Evolutionary conservation across 2,888 invertebrate genomes (phyloP).

Genomic region (Cantharis nigra): DNA sequence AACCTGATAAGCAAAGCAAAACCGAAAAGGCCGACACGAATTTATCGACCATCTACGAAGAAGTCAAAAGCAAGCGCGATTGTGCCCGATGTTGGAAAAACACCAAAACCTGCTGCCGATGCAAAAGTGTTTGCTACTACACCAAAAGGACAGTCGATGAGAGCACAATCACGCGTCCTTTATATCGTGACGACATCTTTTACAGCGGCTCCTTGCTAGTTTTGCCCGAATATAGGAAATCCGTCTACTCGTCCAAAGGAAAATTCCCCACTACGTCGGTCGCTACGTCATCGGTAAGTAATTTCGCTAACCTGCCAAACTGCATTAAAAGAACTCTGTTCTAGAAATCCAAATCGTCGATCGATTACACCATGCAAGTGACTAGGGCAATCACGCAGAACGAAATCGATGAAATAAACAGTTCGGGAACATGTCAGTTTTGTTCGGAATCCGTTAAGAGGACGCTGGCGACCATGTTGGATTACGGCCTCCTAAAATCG

Average conservation of each 20-base stretch:
- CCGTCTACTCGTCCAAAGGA: constrained; percentile 14
- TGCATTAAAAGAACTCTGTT: background rate
- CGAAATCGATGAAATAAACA: constrained; percentile 71
- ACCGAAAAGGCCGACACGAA: constrained; percentile 3
- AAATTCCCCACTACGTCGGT: constrained; percentile 5
- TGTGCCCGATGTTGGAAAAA: background rate
- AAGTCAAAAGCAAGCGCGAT: background rate
- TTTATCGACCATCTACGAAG: constrained; percentile 20
- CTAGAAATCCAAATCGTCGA: constrained; percentile 57
- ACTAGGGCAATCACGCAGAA: constrained; percentile 74
- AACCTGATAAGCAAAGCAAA: background rate
- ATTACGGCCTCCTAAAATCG: constrained; percentile 78
- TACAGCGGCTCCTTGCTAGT: constrained; percentile 82
- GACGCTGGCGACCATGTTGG: constrained; percentile 79
- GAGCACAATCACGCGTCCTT: constrained; percentile 60
- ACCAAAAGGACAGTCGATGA: background rate
- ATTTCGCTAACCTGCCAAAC: background rate
- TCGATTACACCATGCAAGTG: constrained; percentile 80
- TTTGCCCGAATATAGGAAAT: constrained; percentile 70
- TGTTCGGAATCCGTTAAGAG: constrained; percentile 76
- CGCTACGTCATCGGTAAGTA: constrained; percentile 24
- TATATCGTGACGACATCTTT: constrained; percentile 88
- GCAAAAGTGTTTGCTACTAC: background rate
- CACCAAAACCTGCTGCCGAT: background rate
- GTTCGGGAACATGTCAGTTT: constrained; percentile 65